Evolutionary conservation across 1,140 invertebrate species (phyloP).

Genomic region (Achatina immaculata): DNA sequence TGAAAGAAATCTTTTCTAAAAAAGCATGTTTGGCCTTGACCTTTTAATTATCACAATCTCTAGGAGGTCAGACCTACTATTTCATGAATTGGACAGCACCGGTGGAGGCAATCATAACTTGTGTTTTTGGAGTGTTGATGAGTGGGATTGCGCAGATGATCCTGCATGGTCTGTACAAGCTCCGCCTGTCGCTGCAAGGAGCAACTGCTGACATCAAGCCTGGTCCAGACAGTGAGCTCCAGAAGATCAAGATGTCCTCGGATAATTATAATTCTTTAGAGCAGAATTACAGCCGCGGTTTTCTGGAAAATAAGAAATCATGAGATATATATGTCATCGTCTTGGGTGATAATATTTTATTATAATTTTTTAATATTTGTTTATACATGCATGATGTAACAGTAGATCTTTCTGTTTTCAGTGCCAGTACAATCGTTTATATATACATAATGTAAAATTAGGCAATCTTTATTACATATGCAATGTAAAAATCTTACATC

Average conservation of each 20-base stretch:
- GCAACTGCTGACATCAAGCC: slow-evolving; percentile 37
- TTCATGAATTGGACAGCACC: slow-evolving; percentile 66
- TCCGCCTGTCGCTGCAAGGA: slow-evolving; percentile 53
- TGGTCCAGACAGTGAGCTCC: slow-evolving; percentile 56
- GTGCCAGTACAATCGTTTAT: too few relatives aligned
- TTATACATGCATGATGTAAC: too few relatives aligned
- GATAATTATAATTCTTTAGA: slow-evolving; percentile 45
- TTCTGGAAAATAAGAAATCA: too few relatives aligned
- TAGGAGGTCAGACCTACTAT: slow-evolving; percentile 52
- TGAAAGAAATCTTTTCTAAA: background rate
- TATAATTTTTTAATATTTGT: too few relatives aligned
- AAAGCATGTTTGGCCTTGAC: too few relatives aligned
- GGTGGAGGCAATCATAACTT: slow-evolving; percentile 61
- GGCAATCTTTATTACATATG: too few relatives aligned
- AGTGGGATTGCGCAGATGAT: slow-evolving; percentile 55
- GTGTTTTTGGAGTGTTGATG: slow-evolving; percentile 57
- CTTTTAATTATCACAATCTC: background rate
- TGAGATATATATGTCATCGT: too few relatives aligned
- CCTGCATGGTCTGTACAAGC: slow-evolving; percentile 55
- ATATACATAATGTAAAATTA: too few relatives aligned
- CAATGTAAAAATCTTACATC: too few relatives aligned
- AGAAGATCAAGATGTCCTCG: slow-evolving; percentile 55
- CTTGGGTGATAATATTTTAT: too few relatives aligned
- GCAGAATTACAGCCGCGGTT: slow-evolving; percentile 23
- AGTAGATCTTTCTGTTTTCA: too few relatives aligned